phyloP scores from a whole-genome alignment of 2,888 invertebrate species.

The Minunthozetes semirufus region DNA sequence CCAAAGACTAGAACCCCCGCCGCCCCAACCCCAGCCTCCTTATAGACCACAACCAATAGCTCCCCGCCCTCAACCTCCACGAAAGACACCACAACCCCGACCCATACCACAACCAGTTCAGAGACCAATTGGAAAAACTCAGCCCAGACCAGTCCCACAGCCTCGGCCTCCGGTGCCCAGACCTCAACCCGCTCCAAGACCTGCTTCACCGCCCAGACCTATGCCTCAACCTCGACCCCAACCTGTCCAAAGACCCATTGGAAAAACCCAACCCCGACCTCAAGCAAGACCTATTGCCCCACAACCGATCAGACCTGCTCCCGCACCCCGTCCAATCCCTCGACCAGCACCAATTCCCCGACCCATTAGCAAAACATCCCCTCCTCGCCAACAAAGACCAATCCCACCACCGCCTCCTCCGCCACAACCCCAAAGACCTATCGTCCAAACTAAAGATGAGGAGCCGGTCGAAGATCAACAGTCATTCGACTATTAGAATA shows the following conservation, averaged over 20 bases:
- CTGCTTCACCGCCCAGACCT: background rate
- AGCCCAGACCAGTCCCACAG: background rate
- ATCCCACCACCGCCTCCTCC: background rate
- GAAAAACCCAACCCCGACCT: too few relatives aligned
- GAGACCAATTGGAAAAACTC: background rate
- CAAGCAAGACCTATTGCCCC: background rate
- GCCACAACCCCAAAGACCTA: slow-evolving; percentile 1
- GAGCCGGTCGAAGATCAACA: background rate
- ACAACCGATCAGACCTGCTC: background rate
- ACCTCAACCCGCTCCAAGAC: slow-evolving; percentile 1
- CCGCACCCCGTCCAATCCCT: background rate
- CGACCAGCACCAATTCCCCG: background rate
- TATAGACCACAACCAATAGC: background rate
- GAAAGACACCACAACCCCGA: background rate
- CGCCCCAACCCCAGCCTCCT: slow-evolving; percentile 9
- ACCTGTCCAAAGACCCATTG: background rate
- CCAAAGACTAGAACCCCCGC: background rate
- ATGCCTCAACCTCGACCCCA: background rate
- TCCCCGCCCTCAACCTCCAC: slow-evolving; percentile 12
- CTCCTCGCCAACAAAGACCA: background rate
- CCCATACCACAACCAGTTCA: background rate
- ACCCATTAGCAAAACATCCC: background rate
- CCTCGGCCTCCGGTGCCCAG: background rate
- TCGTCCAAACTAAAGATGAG: slow-evolving; percentile 16
- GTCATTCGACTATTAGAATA: background rate